Conservation (phyloP, 2,888 invertebrate genomes). For the Nephrotoma flavescens region DNA sequence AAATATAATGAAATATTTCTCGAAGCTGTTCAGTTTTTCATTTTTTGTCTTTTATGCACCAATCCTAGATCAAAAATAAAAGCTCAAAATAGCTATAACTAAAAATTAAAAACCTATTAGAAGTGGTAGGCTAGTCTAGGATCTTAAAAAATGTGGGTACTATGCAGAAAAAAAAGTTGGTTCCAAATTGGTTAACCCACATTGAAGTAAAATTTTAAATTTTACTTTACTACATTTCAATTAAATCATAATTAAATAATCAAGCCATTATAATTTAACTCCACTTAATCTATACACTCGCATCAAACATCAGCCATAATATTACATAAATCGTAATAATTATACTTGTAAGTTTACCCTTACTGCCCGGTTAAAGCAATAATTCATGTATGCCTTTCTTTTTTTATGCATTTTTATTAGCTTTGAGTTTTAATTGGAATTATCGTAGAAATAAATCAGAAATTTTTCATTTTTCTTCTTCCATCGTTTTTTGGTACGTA, state of each 20-base stretch:
- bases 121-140: too few relatives aligned
- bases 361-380: not conserved
- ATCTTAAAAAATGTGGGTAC: too few relatives aligned
- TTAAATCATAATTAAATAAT: not conserved
- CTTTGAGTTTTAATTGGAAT: not conserved
- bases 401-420: not conserved
- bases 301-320: not conserved
- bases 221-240: not conserved
- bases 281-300: not conserved
- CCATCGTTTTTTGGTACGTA: not conserved
- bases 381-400: not conserved
- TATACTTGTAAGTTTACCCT: not conserved
- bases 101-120: too few relatives aligned
- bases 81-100: too few relatives aligned
- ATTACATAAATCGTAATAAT: not conserved
- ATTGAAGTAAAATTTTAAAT: too few relatives aligned
- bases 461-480: not conserved
- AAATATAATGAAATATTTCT: too few relatives aligned
- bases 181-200: too few relatives aligned
- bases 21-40: too few relatives aligned
- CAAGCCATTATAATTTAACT: not conserved
- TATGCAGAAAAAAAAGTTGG: too few relatives aligned
- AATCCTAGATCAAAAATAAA: too few relatives aligned
- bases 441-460: not conserved
- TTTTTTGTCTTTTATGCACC: too few relatives aligned